Evolutionary conservation across 2,888 invertebrate species (phyloP), one percentile per base, ranked within the genome.

Genomic region (Eumacrocentrus americanus): DNA sequence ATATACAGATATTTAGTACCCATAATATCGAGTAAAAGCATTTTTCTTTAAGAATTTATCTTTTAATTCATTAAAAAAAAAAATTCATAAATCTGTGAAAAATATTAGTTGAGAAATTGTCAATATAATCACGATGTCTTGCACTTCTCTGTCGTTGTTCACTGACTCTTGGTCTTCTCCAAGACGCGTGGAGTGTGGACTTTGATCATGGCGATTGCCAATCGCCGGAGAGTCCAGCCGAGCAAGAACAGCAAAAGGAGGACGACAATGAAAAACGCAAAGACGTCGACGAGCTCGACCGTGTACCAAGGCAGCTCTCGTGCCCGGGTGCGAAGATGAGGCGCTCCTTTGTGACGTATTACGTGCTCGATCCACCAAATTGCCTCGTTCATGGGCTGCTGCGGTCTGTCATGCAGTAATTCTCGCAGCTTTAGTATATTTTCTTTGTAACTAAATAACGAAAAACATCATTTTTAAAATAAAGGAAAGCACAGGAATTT

Each of bases 291-390:
- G 7, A 44, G 6, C 18, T 54, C 34, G 20, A 34, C 5, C 22
- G 29, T 44, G 20, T 54, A 54, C 11, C 25, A 34, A 0, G 54
- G 22, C n/a, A 47, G 22, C 1, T 46, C 46, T 20, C 12, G n/a
- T 20, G 42, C 5, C 7, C 35, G 42, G 42, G 42, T 42, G 42
- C 20, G 47, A 11, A 71, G 60, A 58, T 70, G 66, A 34, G 58
- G 60, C 1, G 67, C 60, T 2, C 71, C 70, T 59, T 67, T 69
- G 55, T 71, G 67, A 44, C 70, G 67, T 56, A 72, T 71, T 9
- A 70, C 67, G 52, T 62, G 68, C 29, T 75, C 74, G 2, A 66
- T 67, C 74, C 72, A 72, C 70, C 66, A 72, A 5, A 67, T 47
- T 3, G 68, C 65, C 9, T 63, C 23, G 4, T 72, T 58, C 46